Conservation (phyloP, 1,140 invertebrate genomes). For the Drosophila kikkawai region DNA sequence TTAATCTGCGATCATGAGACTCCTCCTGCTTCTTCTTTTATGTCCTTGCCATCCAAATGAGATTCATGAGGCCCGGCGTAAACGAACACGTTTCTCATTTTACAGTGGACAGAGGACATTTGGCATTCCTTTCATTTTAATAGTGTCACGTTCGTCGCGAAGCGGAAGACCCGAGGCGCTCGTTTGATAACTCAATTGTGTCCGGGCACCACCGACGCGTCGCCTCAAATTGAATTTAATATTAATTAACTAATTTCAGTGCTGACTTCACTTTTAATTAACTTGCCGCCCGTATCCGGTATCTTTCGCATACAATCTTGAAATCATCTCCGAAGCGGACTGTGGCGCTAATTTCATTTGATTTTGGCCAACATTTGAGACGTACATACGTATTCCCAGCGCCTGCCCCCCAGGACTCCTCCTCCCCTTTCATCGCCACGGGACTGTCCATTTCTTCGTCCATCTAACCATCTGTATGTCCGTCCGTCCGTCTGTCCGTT, state of each 20-base stretch:
- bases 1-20: constrained; percentile 27
- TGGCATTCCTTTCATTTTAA: constrained; percentile 41
- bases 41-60: constrained; percentile 21
- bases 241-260: constrained; percentile 78
- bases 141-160: constrained; percentile 61
- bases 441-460: constrained; percentile 20
- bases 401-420: background rate
- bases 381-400: background rate
- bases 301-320: constrained; percentile 28
- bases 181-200: constrained; percentile 77
- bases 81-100: constrained; percentile 39
- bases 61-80: constrained; percentile 20
- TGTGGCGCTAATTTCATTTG: constrained; percentile 54
- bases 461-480: constrained; percentile 6
- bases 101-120: constrained; percentile 44
- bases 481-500: background rate
- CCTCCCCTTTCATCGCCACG: background rate
- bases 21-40: background rate
- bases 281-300: constrained; percentile 25
- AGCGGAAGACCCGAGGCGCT: constrained; percentile 52
- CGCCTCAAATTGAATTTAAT: constrained; percentile 75
- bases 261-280: constrained; percentile 72
- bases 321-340: constrained; percentile 23
- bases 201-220: constrained; percentile 9
- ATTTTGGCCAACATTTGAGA: constrained; percentile 59